Conservation (phyloP, 2,113 vertebrate genomes). For the Spheniscus mendiculus region DNA sequence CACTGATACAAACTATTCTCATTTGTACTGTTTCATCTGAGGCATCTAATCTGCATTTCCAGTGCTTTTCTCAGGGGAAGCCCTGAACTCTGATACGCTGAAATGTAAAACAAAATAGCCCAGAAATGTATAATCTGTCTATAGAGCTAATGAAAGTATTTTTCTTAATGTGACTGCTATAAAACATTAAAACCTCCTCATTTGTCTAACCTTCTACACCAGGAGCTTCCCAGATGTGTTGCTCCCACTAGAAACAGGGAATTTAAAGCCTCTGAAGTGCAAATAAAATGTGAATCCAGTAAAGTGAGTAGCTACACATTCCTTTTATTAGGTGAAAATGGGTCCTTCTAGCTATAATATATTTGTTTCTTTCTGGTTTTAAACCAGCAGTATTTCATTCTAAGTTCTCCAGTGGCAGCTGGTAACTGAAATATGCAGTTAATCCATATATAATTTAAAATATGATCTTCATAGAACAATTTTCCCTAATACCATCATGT, state of each 20-base stretch:
- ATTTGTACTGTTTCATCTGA: background rate
- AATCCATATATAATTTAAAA: background rate
- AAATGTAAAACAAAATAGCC: background rate
- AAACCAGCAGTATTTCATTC: background rate
- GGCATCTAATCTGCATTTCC: background rate
- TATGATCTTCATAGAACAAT: background rate
- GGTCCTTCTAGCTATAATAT: background rate
- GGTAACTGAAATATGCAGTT: background rate
- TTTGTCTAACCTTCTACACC: background rate
- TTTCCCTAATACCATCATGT: background rate
- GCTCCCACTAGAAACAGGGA: background rate
- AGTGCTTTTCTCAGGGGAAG: background rate
- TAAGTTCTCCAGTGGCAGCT: background rate
- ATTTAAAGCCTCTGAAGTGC: background rate
- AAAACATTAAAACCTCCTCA: background rate
- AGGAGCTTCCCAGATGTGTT: background rate
- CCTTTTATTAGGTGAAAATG: constrained; percentile 7
- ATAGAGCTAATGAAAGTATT: background rate
- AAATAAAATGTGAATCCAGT: constrained; percentile 10
- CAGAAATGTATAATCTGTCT: background rate
- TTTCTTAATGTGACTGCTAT: background rate
- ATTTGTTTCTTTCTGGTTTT: background rate
- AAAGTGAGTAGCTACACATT: background rate
- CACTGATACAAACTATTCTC: background rate
- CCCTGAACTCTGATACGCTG: background rate